phyloP scores from a whole-genome alignment of 2,888 invertebrate genomes.

The Gymnosoma rotundatum region DNA sequence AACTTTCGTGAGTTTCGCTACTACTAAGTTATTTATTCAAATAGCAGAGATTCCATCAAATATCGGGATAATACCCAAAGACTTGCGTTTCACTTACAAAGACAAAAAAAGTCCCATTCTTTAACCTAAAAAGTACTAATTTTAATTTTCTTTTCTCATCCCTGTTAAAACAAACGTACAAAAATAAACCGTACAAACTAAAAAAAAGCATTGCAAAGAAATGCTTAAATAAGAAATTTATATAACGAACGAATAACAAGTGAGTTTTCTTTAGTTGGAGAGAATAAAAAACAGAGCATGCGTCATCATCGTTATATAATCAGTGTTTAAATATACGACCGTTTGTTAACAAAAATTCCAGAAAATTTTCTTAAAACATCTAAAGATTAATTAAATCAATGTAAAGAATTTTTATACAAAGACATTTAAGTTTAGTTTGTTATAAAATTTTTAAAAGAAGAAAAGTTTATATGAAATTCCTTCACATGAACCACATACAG shows the following conservation, averaged over 20 bases:
- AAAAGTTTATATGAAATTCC: constrained; percentile 30
- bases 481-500: constrained; percentile 29
- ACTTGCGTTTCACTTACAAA: too few species aligned
- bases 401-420: constrained; percentile 31
- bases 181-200: not conserved
- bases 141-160: not conserved
- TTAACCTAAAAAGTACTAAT: not conserved
- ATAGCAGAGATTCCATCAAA: too few species aligned
- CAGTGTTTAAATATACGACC: not conserved
- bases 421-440: constrained; percentile 7
- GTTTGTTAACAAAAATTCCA: not conserved
- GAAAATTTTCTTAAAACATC: constrained; percentile 38
- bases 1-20: too few species aligned
- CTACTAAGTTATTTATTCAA: too few species aligned
- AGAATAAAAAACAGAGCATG: constrained; percentile 28
- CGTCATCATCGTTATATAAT: constrained; percentile 44
- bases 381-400: constrained; percentile 53
- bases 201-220: not conserved
- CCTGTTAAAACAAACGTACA: not conserved
- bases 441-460: constrained; percentile 15
- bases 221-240: constrained; percentile 35
- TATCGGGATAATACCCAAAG: too few species aligned
- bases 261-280: constrained; percentile 34
- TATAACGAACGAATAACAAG: constrained; percentile 31
- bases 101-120: too few species aligned